A percentile compares a stretch with the other conserved stretches of the same genome.
phyloP scores from a whole-genome alignment of 1,140 invertebrate species.

The Platorchestia sp. region DNA sequence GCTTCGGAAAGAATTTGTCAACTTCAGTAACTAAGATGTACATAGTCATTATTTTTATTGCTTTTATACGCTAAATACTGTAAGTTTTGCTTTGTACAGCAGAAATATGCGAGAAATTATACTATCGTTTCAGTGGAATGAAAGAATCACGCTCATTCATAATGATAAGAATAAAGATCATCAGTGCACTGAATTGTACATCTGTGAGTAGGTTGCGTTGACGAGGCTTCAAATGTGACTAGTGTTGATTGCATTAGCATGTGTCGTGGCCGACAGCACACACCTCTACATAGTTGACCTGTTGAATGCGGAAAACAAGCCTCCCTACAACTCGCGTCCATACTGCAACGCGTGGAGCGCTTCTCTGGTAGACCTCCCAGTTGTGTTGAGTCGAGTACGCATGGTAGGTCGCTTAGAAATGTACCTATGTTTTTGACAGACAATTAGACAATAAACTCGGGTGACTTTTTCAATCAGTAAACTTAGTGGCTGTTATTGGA shows the following conservation, averaged over 20 bases:
- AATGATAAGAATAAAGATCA: background rate
- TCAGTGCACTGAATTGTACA: background rate
- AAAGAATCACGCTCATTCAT: background rate
- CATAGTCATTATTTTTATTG: background rate
- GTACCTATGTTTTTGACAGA: background rate
- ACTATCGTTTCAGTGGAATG: background rate
- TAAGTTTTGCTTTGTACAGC: conserved; percentile 22
- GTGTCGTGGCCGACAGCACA: background rate
- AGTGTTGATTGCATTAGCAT: background rate
- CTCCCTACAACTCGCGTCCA: background rate
- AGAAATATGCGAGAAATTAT: background rate
- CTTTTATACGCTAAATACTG: background rate
- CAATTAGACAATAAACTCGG: background rate
- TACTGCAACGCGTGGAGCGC: background rate
- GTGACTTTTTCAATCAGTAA: background rate
- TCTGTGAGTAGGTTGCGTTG: background rate
- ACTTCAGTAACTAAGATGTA: background rate
- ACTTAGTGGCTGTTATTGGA: background rate
- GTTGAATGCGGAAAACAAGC: background rate
- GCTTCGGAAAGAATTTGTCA: background rate
- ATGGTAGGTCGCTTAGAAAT: background rate
- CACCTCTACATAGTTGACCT: background rate
- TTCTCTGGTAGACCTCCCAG: background rate
- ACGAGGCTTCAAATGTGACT: background rate
- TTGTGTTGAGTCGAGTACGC: background rate